Evolutionary conservation across 2,797 vertebrate species (phyloP), one percentile per base, ranked within the genome.

Genomic region (Orestias chungarensis): DNA sequence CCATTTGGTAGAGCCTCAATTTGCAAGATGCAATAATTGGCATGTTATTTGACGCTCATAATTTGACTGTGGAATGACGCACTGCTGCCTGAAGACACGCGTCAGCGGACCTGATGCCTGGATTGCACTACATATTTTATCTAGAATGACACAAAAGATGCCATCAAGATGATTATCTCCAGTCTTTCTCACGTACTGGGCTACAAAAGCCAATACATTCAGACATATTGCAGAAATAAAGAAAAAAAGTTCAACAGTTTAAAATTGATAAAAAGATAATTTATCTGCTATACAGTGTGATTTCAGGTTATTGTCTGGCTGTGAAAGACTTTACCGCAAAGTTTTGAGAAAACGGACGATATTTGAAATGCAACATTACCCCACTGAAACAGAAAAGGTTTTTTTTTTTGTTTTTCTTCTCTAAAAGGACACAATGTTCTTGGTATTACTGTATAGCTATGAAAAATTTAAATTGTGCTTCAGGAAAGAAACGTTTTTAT

Each of bases 51-150:
- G 55, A 87, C 74, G 74, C 75, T 84, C 23, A 76, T 82, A 77
- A 88, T 90, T 87, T 86, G 68, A 75, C 68, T 66, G 11, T 43
- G 35, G 35, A 50, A 8, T 89, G 86, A 87, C 70, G 73, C 85
- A 84, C 71, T 35, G 35, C 50, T 65, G 35, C 62, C 64, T 46
- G 70, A 77, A 82, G 83, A 86, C 73, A n/a, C 35, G 55, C 18
- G 43, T 88, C 86, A 85, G 77, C 78, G 62, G 66, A 38, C 50
- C 46, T 68, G 68, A 71, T 83, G 70, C 74, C 75, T 86, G 70
- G 72, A 70, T 69, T 44, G 46, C 70, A 73, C 80, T 79, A 59
- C 70, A 67, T 76, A 72, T 81, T 83, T 82, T 71, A 69, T 64
- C 64, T 12, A 20, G 42, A 75, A 50, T 64, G 55, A 62, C 70